Evolutionary conservation across 2,113 vertebrate species (phyloP).

Genomic region (Nymphicus hollandicus): DNA sequence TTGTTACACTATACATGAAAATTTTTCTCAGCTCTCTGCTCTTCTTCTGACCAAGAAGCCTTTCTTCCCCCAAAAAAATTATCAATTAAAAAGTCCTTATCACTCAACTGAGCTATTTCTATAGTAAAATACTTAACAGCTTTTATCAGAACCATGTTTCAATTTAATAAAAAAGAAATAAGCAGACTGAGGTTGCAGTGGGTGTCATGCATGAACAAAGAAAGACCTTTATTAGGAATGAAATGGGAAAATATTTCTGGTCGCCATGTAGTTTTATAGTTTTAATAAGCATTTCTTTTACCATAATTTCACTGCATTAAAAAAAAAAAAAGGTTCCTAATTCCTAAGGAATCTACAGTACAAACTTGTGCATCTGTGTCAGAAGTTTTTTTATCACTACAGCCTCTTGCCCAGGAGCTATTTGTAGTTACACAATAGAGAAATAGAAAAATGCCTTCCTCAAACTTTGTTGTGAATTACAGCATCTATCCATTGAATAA

Average conservation of each 20-base stretch:
- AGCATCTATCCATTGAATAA: not conserved
- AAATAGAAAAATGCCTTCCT: not conserved
- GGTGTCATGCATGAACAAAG: not conserved
- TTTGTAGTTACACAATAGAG: not conserved
- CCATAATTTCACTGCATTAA: not conserved
- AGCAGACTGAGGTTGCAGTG: not conserved
- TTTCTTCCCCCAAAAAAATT: not conserved
- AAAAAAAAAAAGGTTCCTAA: not conserved
- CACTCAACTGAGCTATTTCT: rapidly evolving
- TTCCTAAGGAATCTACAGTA: not conserved
- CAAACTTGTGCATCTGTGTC: not conserved
- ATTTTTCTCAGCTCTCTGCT: not conserved
- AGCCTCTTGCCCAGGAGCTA: not conserved
- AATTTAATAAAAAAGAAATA: not conserved
- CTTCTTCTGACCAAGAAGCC: not conserved
- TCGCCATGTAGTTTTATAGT: not conserved
- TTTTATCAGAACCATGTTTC: not conserved
- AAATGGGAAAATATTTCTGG: not conserved
- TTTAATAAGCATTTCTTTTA: not conserved
- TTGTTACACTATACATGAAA: not conserved
- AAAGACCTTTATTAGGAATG: not conserved
- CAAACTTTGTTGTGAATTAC: not conserved
- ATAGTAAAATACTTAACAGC: not conserved
- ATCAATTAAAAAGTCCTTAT: not conserved
- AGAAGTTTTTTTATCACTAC: not conserved